Percentiles rank a stretch among this genome's conserved stretches.
These are phyloP conservation scores for Xiphias gladius DNA, from an alignment of 2,113 vertebrate species.

Conservation along the genomic window DNA sequence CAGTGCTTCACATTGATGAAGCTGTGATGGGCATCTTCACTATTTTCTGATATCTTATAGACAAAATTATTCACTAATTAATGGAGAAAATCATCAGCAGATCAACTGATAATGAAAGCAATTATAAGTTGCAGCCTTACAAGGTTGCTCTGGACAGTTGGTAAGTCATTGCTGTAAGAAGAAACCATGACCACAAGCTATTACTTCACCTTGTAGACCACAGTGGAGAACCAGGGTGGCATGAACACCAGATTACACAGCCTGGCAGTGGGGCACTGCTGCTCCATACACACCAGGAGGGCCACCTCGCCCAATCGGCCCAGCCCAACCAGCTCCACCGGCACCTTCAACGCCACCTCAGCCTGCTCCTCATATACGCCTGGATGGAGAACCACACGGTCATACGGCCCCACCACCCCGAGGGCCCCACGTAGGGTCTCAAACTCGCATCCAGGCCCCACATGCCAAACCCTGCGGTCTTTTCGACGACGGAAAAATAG, in stretches of 20 bases:
- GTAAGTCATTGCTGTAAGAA: not conserved
- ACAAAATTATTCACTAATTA: not conserved
- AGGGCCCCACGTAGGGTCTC: constrained; percentile 88
- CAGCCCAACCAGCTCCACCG: constrained; percentile 88
- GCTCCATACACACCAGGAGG: constrained; percentile 89
- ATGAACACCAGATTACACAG: constrained; percentile 91
- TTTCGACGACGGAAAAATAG: constrained; percentile 88
- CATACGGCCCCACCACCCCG: constrained; percentile 85
- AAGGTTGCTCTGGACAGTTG: not conserved
- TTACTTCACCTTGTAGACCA: constrained; percentile 90
- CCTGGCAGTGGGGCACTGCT: constrained; percentile 89
- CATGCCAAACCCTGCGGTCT: constrained; percentile 84
- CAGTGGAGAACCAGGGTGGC: constrained; percentile 90
- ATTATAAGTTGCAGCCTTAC: not conserved
- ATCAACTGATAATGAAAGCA: not conserved
- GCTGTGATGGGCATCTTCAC: not conserved
- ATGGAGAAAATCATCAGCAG: not conserved
- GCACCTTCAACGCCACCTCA: constrained; percentile 88
- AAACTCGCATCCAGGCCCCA: constrained; percentile 84
- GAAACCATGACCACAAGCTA: not conserved
- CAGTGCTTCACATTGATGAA: not conserved
- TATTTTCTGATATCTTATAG: not conserved
- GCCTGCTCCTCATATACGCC: constrained; percentile 90
- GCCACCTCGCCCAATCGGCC: constrained; percentile 87
- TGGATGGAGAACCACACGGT: constrained; percentile 86